Conservation (phyloP, 1,140 invertebrate species). For the Oreohelix idahoensis region DNA sequence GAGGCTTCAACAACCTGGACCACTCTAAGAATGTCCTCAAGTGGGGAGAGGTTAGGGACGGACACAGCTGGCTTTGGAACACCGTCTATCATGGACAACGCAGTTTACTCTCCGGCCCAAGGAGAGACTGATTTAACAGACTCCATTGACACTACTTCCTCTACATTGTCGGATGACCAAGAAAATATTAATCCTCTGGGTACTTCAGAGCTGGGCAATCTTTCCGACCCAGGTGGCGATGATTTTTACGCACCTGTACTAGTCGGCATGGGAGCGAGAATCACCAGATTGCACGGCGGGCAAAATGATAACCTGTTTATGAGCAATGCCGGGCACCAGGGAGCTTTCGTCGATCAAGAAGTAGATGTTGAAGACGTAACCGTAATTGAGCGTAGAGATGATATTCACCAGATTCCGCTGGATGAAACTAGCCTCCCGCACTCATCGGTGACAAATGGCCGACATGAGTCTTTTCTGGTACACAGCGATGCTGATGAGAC, state of each 20-base stretch:
- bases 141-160: background rate
- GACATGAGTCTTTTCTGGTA: background rate
- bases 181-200: slow-evolving; percentile 5
- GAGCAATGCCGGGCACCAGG: background rate
- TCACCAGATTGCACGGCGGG: background rate
- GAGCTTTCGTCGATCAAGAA: background rate
- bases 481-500: background rate
- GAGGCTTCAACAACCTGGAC: background rate
- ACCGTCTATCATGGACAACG: background rate
- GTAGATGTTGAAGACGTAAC: background rate
- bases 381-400: background rate
- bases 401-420: background rate
- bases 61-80: background rate
- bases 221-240: too few species aligned
- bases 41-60: background rate
- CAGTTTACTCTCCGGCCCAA: background rate
- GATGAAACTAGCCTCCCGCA: too few species aligned
- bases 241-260: background rate
- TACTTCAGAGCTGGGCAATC: too few species aligned
- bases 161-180: background rate
- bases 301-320: background rate
- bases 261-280: background rate
- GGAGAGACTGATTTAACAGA: background rate
- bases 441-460: background rate
- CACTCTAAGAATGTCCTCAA: background rate